These are phyloP conservation scores for Drosophila neocordata DNA, from an alignment of 1,140 invertebrate species.

Conservation along the genomic window DNA sequence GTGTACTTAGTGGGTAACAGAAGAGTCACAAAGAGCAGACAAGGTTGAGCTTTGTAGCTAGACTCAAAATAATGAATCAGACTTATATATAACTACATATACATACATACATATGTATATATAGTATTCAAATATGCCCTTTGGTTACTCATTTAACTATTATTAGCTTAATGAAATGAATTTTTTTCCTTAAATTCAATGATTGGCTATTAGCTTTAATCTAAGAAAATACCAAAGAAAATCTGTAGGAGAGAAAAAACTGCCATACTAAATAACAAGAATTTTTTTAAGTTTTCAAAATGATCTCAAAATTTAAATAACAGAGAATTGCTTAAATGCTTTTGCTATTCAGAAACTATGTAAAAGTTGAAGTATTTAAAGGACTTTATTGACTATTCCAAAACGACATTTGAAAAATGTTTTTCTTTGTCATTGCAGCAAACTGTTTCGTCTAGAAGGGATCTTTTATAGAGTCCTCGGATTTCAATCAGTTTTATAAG, in stretches of 20 bases:
- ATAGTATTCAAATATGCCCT: not conserved
- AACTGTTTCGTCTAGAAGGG: no score
- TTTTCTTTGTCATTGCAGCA: no score
- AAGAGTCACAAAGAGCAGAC: constrained; percentile 12
- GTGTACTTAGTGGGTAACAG: constrained; percentile 37
- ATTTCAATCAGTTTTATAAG: no score
- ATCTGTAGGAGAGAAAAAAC: not conserved
- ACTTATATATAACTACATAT: not conserved
- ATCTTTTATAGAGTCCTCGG: no score
- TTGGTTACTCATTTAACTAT: not conserved
- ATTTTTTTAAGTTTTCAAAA: not conserved
- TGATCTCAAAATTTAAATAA: no score
- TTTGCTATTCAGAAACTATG: no score
- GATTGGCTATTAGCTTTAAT: constrained; percentile 1
- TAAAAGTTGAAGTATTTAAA: no score
- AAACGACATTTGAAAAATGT: no score
- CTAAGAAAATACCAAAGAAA: constrained; percentile 1
- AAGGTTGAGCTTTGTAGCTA: not conserved
- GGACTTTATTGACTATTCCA: no score
- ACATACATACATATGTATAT: no score
- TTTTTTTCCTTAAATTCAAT: not conserved
- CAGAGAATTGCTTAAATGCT: no score
- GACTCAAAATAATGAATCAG: constrained; percentile 12
- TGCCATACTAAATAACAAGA: not conserved
- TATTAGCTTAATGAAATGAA: not conserved